Conservation (phyloP, 2,797 vertebrate species). For the Tangara arthus region DNA sequence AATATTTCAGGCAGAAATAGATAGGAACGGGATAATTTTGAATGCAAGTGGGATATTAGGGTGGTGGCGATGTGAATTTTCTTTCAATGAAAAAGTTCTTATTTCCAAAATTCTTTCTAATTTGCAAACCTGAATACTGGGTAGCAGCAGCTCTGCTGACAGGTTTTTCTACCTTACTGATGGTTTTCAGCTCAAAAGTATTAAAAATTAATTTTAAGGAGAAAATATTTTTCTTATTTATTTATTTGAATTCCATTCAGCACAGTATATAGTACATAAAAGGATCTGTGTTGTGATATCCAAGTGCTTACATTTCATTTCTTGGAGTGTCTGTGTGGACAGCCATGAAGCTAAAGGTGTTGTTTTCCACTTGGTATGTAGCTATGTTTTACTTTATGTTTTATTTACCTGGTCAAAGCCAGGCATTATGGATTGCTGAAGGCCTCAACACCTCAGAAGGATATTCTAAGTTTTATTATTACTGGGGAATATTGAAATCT, state of each 20-base stretch:
- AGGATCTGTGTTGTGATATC: not conserved
- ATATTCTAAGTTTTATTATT: not conserved
- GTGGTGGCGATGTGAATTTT: not conserved
- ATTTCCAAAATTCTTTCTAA: not conserved
- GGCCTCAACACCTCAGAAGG: not conserved
- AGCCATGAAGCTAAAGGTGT: not conserved
- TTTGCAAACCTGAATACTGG: not conserved
- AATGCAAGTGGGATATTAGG: not conserved
- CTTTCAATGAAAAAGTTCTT: not conserved
- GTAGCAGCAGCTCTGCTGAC: not conserved
- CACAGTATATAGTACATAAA: not conserved
- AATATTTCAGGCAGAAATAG: not conserved
- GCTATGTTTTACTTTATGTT: not conserved
- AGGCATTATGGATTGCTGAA: not conserved
- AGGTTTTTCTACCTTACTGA: not conserved
- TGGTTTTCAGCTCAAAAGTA: not conserved
- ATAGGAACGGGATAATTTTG: not conserved
- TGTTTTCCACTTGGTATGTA: conserved; percentile 2
- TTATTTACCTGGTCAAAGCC: not conserved
- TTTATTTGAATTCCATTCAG: not conserved
- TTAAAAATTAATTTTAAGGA: conserved; percentile 9
- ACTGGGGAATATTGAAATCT: not conserved
- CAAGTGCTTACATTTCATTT: not conserved
- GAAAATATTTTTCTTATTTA: not conserved
- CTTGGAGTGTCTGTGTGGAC: not conserved